phyloP scores from a whole-genome alignment of 2,888 invertebrate genomes.

The Zygothrica quintamaculata region DNA sequence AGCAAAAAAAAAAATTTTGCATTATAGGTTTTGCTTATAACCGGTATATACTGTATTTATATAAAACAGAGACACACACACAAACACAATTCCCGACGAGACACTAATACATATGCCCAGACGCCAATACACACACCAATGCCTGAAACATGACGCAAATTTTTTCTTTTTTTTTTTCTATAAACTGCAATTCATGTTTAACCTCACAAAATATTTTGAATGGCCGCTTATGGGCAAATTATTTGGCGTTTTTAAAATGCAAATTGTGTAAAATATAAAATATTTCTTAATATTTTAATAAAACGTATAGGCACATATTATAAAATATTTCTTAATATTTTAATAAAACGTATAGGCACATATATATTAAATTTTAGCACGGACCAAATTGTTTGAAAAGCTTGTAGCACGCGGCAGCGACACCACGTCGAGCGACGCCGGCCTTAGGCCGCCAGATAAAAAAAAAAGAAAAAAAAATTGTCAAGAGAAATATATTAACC shows the following conservation, averaged over 20 bases:
- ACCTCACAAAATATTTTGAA: slow-evolving; percentile 55
- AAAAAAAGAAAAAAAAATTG: too few species aligned
- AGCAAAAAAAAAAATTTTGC: too few species aligned
- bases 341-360: not conserved
- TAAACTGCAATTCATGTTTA: slow-evolving; percentile 51
- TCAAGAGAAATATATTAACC: too few species aligned
- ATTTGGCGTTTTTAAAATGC: not conserved
- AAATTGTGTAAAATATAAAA: slow-evolving; percentile 3
- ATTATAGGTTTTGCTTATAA: too few species aligned
- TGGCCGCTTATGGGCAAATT: slow-evolving; percentile 1
- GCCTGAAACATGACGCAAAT: slow-evolving; percentile 72
- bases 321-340: too few species aligned
- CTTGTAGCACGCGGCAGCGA: slow-evolving; percentile 40
- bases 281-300: not conserved
- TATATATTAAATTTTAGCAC: not conserved
- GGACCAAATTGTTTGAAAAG: not conserved
- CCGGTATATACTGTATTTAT: too few species aligned
- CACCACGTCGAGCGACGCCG: slow-evolving; percentile 53
- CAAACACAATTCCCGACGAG: slow-evolving; percentile 8
- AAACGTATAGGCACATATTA: too few species aligned
- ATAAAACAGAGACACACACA: slow-evolving; percentile 5
- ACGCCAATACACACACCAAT: slow-evolving; percentile 63
- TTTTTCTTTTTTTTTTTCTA: too few species aligned
- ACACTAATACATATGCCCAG: slow-evolving; percentile 14
- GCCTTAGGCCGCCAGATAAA: slow-evolving; percentile 20